phyloP scores from a whole-genome alignment of 2,888 invertebrate genomes.

The Drosophila quinaria region DNA sequence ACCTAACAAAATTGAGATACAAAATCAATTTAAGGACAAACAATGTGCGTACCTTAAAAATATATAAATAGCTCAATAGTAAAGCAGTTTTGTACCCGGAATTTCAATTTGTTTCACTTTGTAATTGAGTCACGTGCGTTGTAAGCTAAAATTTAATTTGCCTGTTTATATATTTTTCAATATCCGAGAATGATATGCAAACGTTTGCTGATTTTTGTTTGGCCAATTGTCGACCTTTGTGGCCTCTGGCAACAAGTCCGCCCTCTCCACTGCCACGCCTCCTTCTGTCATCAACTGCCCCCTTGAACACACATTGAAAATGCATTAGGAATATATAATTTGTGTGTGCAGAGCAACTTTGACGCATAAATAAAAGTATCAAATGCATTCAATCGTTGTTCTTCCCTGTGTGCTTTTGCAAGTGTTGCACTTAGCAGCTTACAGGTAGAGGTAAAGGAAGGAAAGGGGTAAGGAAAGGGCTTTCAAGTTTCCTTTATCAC shows the following conservation, averaged over 20 bases:
- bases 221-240: slow-evolving; percentile 59
- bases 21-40: too few relatives aligned
- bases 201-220: slow-evolving; percentile 52
- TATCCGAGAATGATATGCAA: slow-evolving; percentile 58
- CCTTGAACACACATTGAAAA: slow-evolving; percentile 36
- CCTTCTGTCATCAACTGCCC: background rate
- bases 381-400: slow-evolving; percentile 33
- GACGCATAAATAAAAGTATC: slow-evolving; percentile 54
- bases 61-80: background rate
- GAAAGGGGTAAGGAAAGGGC: background rate
- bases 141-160: slow-evolving; percentile 71
- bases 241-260: slow-evolving; percentile 6
- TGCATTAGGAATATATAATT: slow-evolving; percentile 58
- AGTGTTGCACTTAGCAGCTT: slow-evolving; percentile 18
- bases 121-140: slow-evolving; percentile 58
- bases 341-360: slow-evolving; percentile 32
- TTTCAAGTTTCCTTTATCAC: slow-evolving; percentile 35
- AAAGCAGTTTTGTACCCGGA: background rate
- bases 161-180: slow-evolving; percentile 68
- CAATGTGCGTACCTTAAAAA: background rate
- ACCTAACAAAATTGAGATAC: too few relatives aligned
- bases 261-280: background rate
- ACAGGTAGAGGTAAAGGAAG: background rate
- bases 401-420: slow-evolving; percentile 16
- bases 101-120: slow-evolving; percentile 10